Evolutionary conservation across 2,113 vertebrate species (phyloP).

Genomic region (Toxotes jaculatrix): DNA sequence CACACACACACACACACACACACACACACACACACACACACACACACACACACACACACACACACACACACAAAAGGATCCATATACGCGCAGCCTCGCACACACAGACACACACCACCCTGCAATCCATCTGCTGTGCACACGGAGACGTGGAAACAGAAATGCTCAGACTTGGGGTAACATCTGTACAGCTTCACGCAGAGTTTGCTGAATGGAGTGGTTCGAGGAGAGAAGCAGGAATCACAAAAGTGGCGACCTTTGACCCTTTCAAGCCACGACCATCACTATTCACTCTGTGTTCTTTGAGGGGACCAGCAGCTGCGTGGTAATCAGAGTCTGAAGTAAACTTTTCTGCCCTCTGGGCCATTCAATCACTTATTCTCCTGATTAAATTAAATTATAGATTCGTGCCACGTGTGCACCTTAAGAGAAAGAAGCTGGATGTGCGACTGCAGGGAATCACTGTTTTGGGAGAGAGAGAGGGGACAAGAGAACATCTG

Average conservation of each 20-base stretch:
- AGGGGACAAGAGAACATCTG: constrained; percentile 63
- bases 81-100: neutral
- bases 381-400: constrained; percentile 9
- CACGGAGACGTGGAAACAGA: constrained; percentile 1
- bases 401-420: neutral
- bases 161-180: constrained; percentile 10
- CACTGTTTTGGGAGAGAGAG: constrained; percentile 1
- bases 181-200: constrained; percentile 60
- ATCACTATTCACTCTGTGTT: constrained; percentile 12
- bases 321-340: constrained; percentile 15
- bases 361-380: neutral
- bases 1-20: constrained; percentile 29
- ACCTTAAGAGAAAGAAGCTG: rapidly evolving
- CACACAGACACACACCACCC: constrained; percentile 30
- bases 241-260: constrained; percentile 57
- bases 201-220: constrained; percentile 17
- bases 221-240: constrained; percentile 23
- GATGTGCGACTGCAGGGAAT: neutral
- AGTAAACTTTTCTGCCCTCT: constrained; percentile 16
- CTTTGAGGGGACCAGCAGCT: constrained; percentile 45
- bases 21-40: constrained; percentile 16
- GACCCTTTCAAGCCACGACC: constrained; percentile 26
- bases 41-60: constrained; percentile 38
- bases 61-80: constrained; percentile 12
- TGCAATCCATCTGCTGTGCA: constrained; percentile 56